Conservation (phyloP, 2,888 invertebrate species). For the Crioceris asparagi region DNA sequence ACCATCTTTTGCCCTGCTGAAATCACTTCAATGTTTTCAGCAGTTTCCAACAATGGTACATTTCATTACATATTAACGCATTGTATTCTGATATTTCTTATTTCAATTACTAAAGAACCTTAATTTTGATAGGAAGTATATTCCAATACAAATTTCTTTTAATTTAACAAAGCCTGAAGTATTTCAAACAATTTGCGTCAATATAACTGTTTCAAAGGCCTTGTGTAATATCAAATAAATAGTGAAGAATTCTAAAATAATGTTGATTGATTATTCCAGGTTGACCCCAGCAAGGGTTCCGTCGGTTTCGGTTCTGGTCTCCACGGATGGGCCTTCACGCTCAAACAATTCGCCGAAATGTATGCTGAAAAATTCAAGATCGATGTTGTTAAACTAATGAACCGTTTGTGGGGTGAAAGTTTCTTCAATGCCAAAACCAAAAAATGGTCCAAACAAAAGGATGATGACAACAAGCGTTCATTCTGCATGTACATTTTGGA, state of each 20-base stretch:
- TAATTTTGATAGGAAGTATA: too few species aligned
- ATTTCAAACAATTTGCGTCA: too few species aligned
- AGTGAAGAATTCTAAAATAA: neutral
- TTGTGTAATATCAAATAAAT: neutral
- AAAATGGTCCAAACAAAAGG: slow-evolving; percentile 95
- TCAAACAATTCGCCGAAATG: slow-evolving; percentile 99
- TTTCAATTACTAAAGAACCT: too few species aligned
- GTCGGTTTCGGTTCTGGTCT: slow-evolving; percentile 99
- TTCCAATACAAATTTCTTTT: too few species aligned
- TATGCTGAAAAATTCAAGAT: slow-evolving; percentile 99
- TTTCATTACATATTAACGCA: too few species aligned
- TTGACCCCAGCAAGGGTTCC: slow-evolving; percentile 95
- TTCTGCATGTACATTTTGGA: slow-evolving; percentile 99
- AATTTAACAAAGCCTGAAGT: too few species aligned
- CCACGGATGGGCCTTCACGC: slow-evolving; percentile 99
- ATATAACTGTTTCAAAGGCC: too few species aligned
- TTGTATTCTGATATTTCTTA: too few species aligned
- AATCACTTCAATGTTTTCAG: slow-evolving; percentile 20
- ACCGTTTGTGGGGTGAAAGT: slow-evolving; percentile 82
- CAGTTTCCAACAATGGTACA: slow-evolving; percentile 33
- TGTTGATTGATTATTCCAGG: slow-evolving; percentile 35
- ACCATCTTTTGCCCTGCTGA: slow-evolving; percentile 32
- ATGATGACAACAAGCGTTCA: slow-evolving; percentile 85
- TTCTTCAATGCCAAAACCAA: slow-evolving; percentile 96
- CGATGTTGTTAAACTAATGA: slow-evolving; percentile 95